Evolutionary conservation across 2,888 invertebrate genomes (phyloP).

Genomic region (Caenorhabditis sp.): DNA sequence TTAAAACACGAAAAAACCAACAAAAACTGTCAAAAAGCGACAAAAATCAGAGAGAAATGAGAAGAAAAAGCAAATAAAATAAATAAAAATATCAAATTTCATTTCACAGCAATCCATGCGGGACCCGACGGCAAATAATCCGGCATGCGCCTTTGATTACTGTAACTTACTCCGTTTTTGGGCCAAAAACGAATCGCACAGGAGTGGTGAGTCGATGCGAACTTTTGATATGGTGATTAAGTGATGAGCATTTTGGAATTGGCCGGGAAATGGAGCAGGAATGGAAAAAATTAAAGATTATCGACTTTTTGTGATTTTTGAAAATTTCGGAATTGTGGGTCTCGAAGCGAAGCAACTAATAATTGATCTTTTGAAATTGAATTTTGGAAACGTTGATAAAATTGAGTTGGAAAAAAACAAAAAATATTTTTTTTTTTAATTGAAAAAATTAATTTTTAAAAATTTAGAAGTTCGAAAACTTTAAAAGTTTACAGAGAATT

Average conservation of each 20-base stretch:
- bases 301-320: too few species aligned
- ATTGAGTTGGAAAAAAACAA: too few species aligned
- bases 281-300: slow-evolving; percentile 5
- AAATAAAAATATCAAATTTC: slow-evolving; percentile 4
- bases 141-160: slow-evolving; percentile 23
- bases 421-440: too few species aligned
- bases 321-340: too few species aligned
- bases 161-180: slow-evolving; percentile 46
- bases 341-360: too few species aligned
- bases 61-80: background rate
- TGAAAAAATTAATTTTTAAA: too few species aligned
- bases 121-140: background rate
- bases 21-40: background rate
- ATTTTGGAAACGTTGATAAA: too few species aligned
- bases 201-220: background rate
- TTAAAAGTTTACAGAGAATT: too few species aligned
- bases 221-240: slow-evolving; percentile 2
- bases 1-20: slow-evolving; percentile 7
- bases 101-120: slow-evolving; percentile 26
- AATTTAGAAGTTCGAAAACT: too few species aligned
- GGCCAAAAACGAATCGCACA: slow-evolving; percentile 46
- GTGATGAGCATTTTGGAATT: slow-evolving; percentile 29
- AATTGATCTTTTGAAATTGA: too few species aligned
- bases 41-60: background rate
- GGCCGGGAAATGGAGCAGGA: background rate